A percentile compares a stretch with the other conserved stretches of the same genome.
These are phyloP conservation scores for Platyura marginata DNA, from an alignment of 1,140 invertebrate species.

Conservation along the genomic window DNA sequence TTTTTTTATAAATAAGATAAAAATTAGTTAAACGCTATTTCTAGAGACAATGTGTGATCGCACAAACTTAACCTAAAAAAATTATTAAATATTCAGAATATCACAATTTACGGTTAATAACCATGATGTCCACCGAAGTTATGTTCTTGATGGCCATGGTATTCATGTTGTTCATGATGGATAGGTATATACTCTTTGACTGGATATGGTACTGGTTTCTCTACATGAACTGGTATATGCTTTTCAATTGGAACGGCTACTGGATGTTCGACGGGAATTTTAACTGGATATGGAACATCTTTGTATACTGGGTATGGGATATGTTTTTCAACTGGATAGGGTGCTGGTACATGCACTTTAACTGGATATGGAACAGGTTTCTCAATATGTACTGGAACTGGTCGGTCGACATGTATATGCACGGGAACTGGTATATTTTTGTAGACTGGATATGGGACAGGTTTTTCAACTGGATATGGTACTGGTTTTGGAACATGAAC, in stretches of 20 bases:
- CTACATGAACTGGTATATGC: constrained; percentile 24
- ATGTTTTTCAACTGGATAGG: constrained; percentile 31
- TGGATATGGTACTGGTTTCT: constrained; percentile 32
- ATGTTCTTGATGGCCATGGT: background rate
- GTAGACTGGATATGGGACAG: constrained; percentile 36
- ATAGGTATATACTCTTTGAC: background rate
- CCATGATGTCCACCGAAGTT: constrained; percentile 5
- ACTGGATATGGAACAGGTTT: constrained; percentile 34
- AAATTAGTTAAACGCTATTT: no score
- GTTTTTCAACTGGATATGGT: constrained; percentile 42
- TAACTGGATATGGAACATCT: constrained; percentile 33
- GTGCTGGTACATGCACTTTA: constrained; percentile 29
- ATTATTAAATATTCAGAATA: background rate
- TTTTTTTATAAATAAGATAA: no score
- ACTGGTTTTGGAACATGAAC: constrained; percentile 41
- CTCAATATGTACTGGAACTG: constrained; percentile 36
- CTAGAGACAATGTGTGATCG: no score
- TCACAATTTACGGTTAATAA: background rate
- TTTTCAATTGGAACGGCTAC: constrained; percentile 27
- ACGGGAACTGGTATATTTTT: constrained; percentile 30
- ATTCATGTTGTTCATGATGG: constrained; percentile 11
- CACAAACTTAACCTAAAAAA: no score
- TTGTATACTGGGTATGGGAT: constrained; percentile 28
- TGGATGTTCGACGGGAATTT: constrained; percentile 31
- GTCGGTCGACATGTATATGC: constrained; percentile 34